Percentiles rank a stretch among this genome's conserved stretches.
These are phyloP conservation scores for Venustoraphidia nigricollis DNA, from an alignment of 2,888 invertebrate species.

Conservation along the genomic window DNA sequence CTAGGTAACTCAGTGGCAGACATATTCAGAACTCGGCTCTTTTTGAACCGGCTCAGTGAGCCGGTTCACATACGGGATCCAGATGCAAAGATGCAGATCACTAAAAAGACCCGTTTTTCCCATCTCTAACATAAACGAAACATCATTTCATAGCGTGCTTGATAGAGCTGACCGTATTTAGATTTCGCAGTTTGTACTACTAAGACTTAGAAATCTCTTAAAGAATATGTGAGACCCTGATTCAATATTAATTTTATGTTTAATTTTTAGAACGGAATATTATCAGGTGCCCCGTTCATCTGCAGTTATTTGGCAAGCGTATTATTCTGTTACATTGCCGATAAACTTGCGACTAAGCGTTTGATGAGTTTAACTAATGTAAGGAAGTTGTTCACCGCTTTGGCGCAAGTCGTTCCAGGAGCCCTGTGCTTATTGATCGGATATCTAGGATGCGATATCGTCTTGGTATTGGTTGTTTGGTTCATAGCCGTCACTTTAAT, in stretches of 20 bases:
- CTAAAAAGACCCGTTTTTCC: no score
- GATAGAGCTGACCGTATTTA: no score
- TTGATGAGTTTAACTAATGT: conserved; percentile 45
- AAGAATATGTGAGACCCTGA: neutral
- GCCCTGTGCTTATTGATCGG: conserved; percentile 44
- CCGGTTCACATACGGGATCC: no score
- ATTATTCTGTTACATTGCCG: conserved; percentile 51
- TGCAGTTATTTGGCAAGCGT: conserved; percentile 55
- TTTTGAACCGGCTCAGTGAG: no score
- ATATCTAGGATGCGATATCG: conserved; percentile 43
- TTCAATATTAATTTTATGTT: conserved; percentile 3
- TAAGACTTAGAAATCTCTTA: neutral
- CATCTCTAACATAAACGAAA: no score
- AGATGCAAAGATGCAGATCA: no score
- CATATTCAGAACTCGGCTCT: no score
- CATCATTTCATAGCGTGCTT: no score
- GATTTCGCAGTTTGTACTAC: no score
- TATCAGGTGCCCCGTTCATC: conserved; percentile 52
- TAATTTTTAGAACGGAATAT: conserved; percentile 40
- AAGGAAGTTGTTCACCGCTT: conserved; percentile 49
- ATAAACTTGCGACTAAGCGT: conserved; percentile 39
- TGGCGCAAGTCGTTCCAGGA: conserved; percentile 54
- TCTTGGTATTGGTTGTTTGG: conserved; percentile 43
- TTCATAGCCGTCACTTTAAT: conserved; percentile 53
- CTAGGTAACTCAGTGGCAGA: no score